Evolutionary conservation across 2,888 invertebrate genomes (phyloP).

Genomic region (Vanessa cardui): DNA sequence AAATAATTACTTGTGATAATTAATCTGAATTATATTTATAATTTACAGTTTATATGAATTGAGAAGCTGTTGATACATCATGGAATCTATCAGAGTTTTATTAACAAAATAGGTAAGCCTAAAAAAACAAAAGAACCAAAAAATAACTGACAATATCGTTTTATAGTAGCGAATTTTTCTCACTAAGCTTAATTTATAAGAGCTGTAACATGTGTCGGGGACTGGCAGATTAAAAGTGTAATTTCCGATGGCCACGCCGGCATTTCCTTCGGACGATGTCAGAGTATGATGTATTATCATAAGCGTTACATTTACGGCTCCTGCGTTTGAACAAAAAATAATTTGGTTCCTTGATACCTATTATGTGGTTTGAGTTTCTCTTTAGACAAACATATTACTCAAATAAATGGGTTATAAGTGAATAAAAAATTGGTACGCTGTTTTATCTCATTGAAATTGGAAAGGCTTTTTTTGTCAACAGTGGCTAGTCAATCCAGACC

Average conservation of each 20-base stretch:
- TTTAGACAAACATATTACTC: too few species aligned
- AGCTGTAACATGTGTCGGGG: constrained; percentile 48
- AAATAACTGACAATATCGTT: constrained; percentile 29
- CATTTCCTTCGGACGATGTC: constrained; percentile 51
- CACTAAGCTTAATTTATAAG: constrained; percentile 42
- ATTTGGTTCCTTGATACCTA: not conserved
- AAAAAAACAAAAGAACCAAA: constrained; percentile 24
- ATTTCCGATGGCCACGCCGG: constrained; percentile 56
- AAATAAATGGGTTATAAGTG: too few species aligned
- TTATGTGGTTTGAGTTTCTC: too few species aligned
- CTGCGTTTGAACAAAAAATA: constrained; percentile 6
- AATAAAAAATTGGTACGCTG: too few species aligned
- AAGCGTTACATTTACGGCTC: constrained; percentile 19
- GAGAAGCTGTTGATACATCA: too few species aligned
- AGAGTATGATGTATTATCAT: constrained; percentile 46
- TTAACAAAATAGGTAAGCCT: not conserved
- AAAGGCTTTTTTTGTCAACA: too few species aligned
- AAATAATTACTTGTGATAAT: too few species aligned
- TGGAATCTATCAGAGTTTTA: not conserved
- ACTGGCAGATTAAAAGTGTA: constrained; percentile 58
- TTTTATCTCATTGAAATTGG: too few species aligned
- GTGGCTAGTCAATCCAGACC: too few species aligned
- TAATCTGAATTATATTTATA: too few species aligned
- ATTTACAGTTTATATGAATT: too few species aligned
- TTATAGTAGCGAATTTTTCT: constrained; percentile 35